A percentile compares a stretch with the other conserved stretches of the same genome.
Evolutionary conservation across 2,113 vertebrate genomes (phyloP).

Genomic region (Microcebus griseorufus): DNA sequence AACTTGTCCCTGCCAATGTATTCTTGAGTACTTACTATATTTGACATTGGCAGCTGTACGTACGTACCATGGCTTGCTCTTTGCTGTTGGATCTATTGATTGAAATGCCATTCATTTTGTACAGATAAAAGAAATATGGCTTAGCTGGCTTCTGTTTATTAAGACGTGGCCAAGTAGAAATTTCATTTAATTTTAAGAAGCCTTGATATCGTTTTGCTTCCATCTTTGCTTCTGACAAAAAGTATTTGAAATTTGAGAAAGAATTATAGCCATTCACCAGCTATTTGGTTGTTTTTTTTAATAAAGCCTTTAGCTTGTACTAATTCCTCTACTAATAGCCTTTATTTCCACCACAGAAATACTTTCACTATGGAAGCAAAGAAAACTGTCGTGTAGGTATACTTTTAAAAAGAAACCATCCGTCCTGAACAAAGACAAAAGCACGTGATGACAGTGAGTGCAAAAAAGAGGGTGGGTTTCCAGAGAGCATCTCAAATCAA

Average conservation of each 20-base stretch:
- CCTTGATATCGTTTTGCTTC: conserved; percentile 67
- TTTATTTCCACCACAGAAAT: conserved; percentile 48
- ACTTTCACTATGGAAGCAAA: not conserved
- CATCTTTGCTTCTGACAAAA: conserved; percentile 53
- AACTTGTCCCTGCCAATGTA: conserved; percentile 59
- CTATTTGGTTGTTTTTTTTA: not conserved
- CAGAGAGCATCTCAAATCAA: not conserved
- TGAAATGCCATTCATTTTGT: conserved; percentile 81
- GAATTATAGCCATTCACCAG: conserved; percentile 53
- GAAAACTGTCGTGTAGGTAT: not conserved
- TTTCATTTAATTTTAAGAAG: conserved; percentile 76
- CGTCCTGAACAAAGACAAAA: not conserved
- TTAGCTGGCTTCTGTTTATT: conserved; percentile 77
- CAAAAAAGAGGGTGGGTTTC: not conserved
- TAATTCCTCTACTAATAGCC: conserved; percentile 57
- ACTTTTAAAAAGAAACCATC: conserved; percentile 42
- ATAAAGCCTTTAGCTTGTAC: conserved; percentile 31
- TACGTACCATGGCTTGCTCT: conserved; percentile 56
- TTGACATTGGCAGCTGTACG: conserved; percentile 72
- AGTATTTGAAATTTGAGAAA: conserved; percentile 58
- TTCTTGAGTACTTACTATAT: conserved; percentile 71
- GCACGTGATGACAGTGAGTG: not conserved
- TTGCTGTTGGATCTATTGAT: conserved; percentile 79
- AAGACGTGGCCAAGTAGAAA: conserved; percentile 80
- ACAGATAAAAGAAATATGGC: conserved; percentile 76